Percentiles rank a stretch among this genome's conserved stretches.
Evolutionary conservation across 2,888 invertebrate genomes (phyloP).

Genomic region (Tineola bisselliella): DNA sequence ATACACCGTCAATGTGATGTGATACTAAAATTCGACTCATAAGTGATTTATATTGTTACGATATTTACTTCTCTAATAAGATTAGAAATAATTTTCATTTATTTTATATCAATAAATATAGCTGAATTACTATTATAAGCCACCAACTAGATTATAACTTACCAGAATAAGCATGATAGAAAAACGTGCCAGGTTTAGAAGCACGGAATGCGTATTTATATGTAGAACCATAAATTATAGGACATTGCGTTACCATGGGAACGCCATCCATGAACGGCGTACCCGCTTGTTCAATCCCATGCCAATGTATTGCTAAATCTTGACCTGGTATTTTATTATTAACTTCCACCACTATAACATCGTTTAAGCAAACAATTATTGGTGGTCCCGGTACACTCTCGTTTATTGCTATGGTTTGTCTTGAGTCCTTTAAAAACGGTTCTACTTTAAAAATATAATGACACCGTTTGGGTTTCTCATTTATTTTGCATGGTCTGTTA

Average conservation of each 20-base stretch:
- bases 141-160: slow-evolving; percentile 24
- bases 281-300: slow-evolving; percentile 71
- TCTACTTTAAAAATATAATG: slow-evolving; percentile 46
- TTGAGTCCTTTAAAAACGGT: slow-evolving; percentile 38
- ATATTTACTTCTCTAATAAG: no score
- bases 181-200: slow-evolving; percentile 73
- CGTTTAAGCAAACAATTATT: slow-evolving; percentile 75
- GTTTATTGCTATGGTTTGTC: slow-evolving; percentile 40
- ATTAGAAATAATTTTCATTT: no score
- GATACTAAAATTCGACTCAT: slow-evolving; percentile 53
- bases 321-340: slow-evolving; percentile 75
- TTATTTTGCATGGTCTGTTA: slow-evolving; percentile 59
- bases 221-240: slow-evolving; percentile 72
- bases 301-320: slow-evolving; percentile 80
- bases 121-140: no score
- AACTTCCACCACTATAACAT: slow-evolving; percentile 78
- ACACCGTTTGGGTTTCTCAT: slow-evolving; percentile 55
- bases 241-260: slow-evolving; percentile 81
- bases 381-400: slow-evolving; percentile 59
- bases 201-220: slow-evolving; percentile 79
- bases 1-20: slow-evolving; percentile 70
- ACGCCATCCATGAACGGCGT: slow-evolving; percentile 81
- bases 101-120: no score
- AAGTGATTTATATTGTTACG: no score
- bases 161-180: slow-evolving; percentile 77